phyloP scores from a whole-genome alignment of 2,888 invertebrate genomes.

The Drepana falcataria region DNA sequence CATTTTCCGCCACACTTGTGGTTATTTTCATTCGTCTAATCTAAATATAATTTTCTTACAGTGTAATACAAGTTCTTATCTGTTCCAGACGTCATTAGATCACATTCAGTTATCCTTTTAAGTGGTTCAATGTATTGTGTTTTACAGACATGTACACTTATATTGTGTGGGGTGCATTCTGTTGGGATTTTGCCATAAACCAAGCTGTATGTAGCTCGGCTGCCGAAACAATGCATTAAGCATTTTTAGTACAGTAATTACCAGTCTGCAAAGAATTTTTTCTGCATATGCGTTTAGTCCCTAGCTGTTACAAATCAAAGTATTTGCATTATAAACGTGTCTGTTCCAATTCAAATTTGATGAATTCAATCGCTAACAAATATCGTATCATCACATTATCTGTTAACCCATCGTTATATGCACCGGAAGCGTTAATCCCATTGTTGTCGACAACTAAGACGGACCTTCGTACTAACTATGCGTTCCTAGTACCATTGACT shows the following conservation, averaged over 20 bases:
- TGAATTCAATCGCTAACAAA: no score
- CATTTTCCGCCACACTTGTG: no score
- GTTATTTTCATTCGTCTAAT: not conserved
- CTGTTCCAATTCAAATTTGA: no score
- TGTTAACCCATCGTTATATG: not conserved
- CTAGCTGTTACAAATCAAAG: not conserved
- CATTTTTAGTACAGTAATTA: not conserved
- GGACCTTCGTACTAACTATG: not conserved
- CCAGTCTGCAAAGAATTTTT: not conserved
- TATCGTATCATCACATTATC: not conserved
- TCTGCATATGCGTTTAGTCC: not conserved
- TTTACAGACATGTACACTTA: not conserved
- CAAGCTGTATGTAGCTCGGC: not conserved
- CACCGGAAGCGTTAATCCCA: constrained; percentile 1
- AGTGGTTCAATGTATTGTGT: not conserved
- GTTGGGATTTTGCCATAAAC: no score
- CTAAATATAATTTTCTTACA: not conserved
- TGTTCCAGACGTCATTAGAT: not conserved
- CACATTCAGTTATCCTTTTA: not conserved
- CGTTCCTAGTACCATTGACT: not conserved
- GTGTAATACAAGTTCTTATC: not conserved
- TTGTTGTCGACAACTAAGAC: constrained; percentile 1
- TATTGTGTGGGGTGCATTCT: no score
- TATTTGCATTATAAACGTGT: no score
- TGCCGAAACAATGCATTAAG: not conserved